These are phyloP conservation scores for Hoplodrina ambigua DNA, from an alignment of 2,888 invertebrate species.

Conservation along the genomic window DNA sequence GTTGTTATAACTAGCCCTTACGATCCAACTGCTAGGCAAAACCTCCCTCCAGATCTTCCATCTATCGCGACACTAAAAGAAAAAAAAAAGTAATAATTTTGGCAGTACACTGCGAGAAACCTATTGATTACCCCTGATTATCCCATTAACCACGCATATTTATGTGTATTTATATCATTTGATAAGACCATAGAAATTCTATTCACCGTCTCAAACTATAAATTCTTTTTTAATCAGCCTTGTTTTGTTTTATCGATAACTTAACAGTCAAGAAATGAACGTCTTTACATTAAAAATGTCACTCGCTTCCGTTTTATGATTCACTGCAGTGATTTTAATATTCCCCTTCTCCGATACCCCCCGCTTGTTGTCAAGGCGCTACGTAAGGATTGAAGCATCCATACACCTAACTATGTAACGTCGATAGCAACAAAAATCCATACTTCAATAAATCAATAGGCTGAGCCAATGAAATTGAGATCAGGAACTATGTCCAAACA, in stretches of 20 bases:
- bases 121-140: too few relatives aligned
- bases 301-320: slow-evolving; percentile 33
- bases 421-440: slow-evolving; percentile 28
- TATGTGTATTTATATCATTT: too few relatives aligned
- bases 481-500: slow-evolving; percentile 4
- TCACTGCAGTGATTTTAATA: slow-evolving; percentile 46
- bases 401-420: slow-evolving; percentile 10
- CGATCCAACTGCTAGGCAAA: too few relatives aligned
- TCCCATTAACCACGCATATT: too few relatives aligned
- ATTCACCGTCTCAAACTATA: neutral
- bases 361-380: slow-evolving; percentile 48
- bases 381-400: slow-evolving; percentile 12
- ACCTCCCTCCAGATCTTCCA: too few relatives aligned
- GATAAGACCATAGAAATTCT: slow-evolving; percentile 6
- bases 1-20: too few relatives aligned
- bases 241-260: slow-evolving; percentile 20
- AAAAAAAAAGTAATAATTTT: too few relatives aligned
- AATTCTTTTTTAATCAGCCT: neutral
- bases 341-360: slow-evolving; percentile 18
- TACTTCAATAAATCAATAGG: slow-evolving; percentile 33
- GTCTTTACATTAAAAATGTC: slow-evolving; percentile 29
- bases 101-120: too few relatives aligned
- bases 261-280: slow-evolving; percentile 11
- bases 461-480: slow-evolving; percentile 16
- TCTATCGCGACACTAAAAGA: too few relatives aligned